Evolutionary conservation across 2,113 vertebrate genomes (phyloP).

Genomic region (Felis chaus): DNA sequence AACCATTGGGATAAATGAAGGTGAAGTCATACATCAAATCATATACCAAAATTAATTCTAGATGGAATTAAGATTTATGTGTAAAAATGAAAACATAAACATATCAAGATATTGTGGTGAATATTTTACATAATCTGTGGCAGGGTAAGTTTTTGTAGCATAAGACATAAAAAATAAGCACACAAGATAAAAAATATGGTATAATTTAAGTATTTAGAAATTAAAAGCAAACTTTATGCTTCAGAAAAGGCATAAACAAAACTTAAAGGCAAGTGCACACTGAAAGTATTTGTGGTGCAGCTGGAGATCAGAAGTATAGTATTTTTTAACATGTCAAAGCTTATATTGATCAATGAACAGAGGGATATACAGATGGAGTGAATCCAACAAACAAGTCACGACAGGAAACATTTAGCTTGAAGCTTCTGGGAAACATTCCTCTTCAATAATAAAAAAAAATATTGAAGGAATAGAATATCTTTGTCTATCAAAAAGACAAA

Average conservation of each 20-base stretch:
- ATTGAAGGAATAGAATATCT: not conserved
- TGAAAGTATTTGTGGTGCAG: not conserved
- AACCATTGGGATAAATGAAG: not conserved
- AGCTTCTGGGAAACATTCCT: too few species aligned
- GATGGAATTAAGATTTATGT: not conserved
- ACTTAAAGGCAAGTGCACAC: not conserved
- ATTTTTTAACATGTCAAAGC: not conserved
- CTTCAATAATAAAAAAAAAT: not conserved
- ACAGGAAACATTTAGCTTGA: too few species aligned
- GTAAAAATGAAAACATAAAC: not conserved
- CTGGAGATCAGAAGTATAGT: not conserved
- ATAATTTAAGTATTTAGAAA: not conserved
- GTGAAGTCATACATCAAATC: not conserved
- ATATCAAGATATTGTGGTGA: not conserved
- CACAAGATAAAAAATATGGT: not conserved
- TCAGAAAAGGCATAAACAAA: not conserved
- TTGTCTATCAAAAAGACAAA: not conserved
- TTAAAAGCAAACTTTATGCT: not conserved
- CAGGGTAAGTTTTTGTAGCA: not conserved
- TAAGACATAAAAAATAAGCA: not conserved
- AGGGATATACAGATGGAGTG: not conserved
- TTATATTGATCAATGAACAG: not conserved
- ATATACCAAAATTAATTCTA: not conserved
- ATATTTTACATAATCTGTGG: not conserved
- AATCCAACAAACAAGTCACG: not conserved